These are phyloP conservation scores for Sminthurides aquaticus DNA, from an alignment of 2,888 invertebrate species.

Conservation along the genomic window DNA sequence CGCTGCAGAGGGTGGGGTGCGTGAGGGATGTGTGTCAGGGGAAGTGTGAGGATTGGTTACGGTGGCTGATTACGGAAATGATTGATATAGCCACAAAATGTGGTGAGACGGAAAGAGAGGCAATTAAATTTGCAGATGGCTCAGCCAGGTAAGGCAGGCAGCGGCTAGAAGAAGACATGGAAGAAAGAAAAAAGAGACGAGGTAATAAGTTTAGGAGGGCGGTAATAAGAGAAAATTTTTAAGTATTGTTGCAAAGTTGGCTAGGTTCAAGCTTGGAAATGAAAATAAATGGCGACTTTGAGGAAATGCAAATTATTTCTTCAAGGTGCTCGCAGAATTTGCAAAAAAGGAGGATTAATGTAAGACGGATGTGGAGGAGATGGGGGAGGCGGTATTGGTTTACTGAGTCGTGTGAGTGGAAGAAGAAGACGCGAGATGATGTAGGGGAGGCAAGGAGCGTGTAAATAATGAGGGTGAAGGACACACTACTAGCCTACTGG, in stretches of 20 bases:
- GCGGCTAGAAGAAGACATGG: not conserved
- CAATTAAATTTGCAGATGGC: not conserved
- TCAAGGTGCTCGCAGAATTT: too few relatives aligned
- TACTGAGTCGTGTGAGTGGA: not conserved
- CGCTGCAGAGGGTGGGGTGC: too few relatives aligned
- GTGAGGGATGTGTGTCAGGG: not conserved
- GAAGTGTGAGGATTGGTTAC: not conserved
- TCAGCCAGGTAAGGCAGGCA: not conserved
- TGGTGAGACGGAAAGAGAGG: not conserved
- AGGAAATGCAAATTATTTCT: too few relatives aligned
- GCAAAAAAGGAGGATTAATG: too few relatives aligned
- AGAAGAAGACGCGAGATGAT: too few relatives aligned
- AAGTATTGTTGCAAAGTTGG: not conserved
- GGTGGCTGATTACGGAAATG: not conserved
- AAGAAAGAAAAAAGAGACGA: not conserved
- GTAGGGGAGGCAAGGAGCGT: not conserved
- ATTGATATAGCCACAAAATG: not conserved
- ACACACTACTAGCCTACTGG: not conserved
- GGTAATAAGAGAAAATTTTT: not conserved
- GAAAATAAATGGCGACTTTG: too few relatives aligned
- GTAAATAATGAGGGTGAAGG: not conserved
- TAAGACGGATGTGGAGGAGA: not conserved
- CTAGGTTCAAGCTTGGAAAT: not conserved
- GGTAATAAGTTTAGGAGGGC: not conserved
- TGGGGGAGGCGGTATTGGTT: not conserved